Conservation (phyloP, 1,140 invertebrate genomes). For the Chionoecetes opilio region DNA sequence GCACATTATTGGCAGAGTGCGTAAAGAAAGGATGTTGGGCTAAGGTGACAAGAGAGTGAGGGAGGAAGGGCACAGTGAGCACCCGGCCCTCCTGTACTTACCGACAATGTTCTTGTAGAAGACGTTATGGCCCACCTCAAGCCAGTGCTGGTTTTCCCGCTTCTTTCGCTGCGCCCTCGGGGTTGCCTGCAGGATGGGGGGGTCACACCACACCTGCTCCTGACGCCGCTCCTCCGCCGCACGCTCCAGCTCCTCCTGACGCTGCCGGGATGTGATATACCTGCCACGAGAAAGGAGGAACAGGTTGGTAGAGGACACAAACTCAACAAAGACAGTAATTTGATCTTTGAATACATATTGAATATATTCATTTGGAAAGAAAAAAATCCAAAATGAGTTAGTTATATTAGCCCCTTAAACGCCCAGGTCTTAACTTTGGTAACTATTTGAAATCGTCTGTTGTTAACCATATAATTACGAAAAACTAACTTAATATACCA, state of each 20-base stretch:
- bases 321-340: background rate
- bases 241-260: slow-evolving; percentile 78
- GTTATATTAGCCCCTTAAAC: too few species aligned
- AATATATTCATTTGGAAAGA: too few species aligned
- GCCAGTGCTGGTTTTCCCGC: slow-evolving; percentile 80
- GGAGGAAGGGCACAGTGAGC: too few species aligned
- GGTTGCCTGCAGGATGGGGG: slow-evolving; percentile 64
- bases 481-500: too few species aligned
- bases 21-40: too few species aligned
- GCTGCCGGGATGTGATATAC: slow-evolving; percentile 76
- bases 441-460: too few species aligned
- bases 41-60: too few species aligned
- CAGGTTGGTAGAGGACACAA: too few species aligned
- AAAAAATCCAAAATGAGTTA: too few species aligned
- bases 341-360: background rate
- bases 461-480: too few species aligned
- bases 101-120: slow-evolving; percentile 82
- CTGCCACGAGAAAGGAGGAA: slow-evolving; percentile 43
- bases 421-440: too few species aligned
- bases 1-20: too few species aligned
- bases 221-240: slow-evolving; percentile 67
- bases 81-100: slow-evolving; percentile 61
- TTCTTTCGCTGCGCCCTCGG: slow-evolving; percentile 72
- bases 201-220: slow-evolving; percentile 78
- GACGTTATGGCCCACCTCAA: slow-evolving; percentile 82